Conservation (phyloP, 2,888 invertebrate genomes). For the Microchrysa polita region DNA sequence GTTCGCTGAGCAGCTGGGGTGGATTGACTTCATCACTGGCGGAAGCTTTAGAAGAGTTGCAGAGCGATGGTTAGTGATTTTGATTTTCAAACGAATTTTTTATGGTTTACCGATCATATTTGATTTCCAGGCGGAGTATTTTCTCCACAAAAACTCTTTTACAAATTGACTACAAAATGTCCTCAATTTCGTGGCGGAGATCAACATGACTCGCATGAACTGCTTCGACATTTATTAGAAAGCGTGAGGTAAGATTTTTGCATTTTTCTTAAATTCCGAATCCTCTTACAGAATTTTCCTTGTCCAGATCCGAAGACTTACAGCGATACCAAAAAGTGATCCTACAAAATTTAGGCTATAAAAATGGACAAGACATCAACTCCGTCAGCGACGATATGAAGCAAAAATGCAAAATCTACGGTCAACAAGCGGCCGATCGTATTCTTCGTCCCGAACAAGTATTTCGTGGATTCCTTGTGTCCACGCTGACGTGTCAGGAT, state of each 20-base stretch:
- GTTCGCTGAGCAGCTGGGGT: slow-evolving; percentile 76
- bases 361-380: slow-evolving; percentile 78
- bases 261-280: neutral
- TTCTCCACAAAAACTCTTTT: slow-evolving; percentile 72
- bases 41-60: slow-evolving; percentile 75
- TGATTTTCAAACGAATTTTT: neutral
- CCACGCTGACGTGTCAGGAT: slow-evolving; percentile 87
- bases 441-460: slow-evolving; percentile 87
- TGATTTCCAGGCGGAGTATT: slow-evolving; percentile 68
- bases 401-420: slow-evolving; percentile 83
- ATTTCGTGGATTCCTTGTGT: slow-evolving; percentile 92
- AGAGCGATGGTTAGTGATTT: slow-evolving; percentile 64
- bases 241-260: slow-evolving; percentile 71
- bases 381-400: slow-evolving; percentile 79
- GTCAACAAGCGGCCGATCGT: slow-evolving; percentile 80
- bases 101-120: neutral
- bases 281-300: neutral
- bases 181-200: slow-evolving; percentile 92
- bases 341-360: slow-evolving; percentile 78
- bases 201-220: slow-evolving; percentile 97
- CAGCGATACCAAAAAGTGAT: slow-evolving; percentile 86
- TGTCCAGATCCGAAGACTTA: slow-evolving; percentile 71
- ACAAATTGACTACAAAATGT: slow-evolving; percentile 72
- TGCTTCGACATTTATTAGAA: slow-evolving; percentile 89
- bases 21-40: slow-evolving; percentile 73